Conservation (phyloP, 2,888 invertebrate genomes). For the Drosophila incognita region DNA sequence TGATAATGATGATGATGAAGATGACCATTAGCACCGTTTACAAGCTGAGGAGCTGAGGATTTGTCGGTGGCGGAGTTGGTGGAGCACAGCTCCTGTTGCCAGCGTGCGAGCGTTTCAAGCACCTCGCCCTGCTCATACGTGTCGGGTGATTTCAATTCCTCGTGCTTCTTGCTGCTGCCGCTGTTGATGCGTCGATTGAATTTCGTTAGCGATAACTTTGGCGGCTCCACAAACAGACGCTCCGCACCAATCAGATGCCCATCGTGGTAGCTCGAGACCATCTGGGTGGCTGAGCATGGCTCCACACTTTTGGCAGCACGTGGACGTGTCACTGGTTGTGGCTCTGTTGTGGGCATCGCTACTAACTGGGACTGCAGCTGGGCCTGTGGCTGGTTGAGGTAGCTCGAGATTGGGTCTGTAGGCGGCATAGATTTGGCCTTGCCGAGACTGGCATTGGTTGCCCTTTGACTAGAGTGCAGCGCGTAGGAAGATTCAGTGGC, state of each 20-base stretch:
- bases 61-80: conserved; percentile 43
- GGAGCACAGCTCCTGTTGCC: conserved; percentile 60
- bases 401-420: conserved; percentile 23
- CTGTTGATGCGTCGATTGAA: conserved; percentile 25
- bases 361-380: conserved; percentile 34
- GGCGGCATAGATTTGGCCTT: conserved; percentile 79
- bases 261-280: conserved; percentile 11
- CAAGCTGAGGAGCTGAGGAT: conserved; percentile 11
- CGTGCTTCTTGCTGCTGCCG: not conserved
- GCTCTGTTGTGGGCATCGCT: conserved; percentile 13
- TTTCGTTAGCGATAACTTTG: conserved; percentile 31
- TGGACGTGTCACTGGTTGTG: conserved; percentile 13
- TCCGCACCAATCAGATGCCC: conserved; percentile 39
- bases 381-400: conserved; percentile 21
- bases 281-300: conserved; percentile 9
- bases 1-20: conserved; percentile 31
- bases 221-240: conserved; percentile 49
- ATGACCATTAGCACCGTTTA: conserved; percentile 62
- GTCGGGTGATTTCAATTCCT: conserved; percentile 10
- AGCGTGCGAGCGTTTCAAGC: conserved; percentile 55
- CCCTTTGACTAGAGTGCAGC: conserved; percentile 65
- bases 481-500: conserved; percentile 32
- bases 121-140: conserved; percentile 46
- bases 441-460: conserved; percentile 46
- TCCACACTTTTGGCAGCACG: conserved; percentile 53